phyloP scores from a whole-genome alignment of 2,113 vertebrate species.

The Tenebrosternarchus preto region DNA sequence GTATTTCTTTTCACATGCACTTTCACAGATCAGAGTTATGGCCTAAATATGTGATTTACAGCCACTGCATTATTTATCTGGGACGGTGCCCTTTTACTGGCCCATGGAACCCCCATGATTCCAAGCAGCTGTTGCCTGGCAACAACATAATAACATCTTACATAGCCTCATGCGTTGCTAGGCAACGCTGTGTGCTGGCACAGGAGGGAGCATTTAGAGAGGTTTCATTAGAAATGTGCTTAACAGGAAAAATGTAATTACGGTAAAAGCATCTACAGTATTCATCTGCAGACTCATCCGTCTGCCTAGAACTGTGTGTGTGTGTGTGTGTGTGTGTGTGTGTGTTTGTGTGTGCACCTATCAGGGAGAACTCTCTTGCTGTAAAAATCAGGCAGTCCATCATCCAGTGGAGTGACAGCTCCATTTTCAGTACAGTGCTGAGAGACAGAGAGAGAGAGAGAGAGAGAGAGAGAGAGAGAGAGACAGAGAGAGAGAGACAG shows the following conservation, averaged over 20 bases:
- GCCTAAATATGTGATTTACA: constrained; percentile 27
- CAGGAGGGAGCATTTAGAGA: constrained; percentile 51
- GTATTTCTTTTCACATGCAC: background rate
- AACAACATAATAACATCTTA: constrained; percentile 37
- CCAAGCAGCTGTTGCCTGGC: constrained; percentile 46
- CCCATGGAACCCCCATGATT: constrained; percentile 42
- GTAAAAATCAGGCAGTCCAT: constrained; percentile 89
- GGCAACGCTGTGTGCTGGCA: constrained; percentile 51
- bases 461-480: constrained; percentile 39
- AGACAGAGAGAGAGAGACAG: constrained; percentile 11
- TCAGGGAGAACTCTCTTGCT: constrained; percentile 85
- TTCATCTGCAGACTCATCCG: constrained; percentile 11
- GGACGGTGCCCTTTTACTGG: background rate
- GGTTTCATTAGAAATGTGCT: constrained; percentile 50
- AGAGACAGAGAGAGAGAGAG: constrained; percentile 13
- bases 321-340: background rate
- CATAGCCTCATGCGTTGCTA: constrained; percentile 53
- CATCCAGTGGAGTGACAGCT: constrained; percentile 79
- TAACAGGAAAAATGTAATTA: constrained; percentile 49
- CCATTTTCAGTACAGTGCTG: constrained; percentile 82
- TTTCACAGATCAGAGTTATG: constrained; percentile 9
- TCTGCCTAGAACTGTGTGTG: constrained; percentile 20
- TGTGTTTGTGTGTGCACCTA: constrained; percentile 68
- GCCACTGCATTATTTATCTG: constrained; percentile 41
- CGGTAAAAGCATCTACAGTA: constrained; percentile 52